Base-by-base conservation (phyloP, 92 coral and sea anemone species). In the Blastomussa wellsi region DNA sequence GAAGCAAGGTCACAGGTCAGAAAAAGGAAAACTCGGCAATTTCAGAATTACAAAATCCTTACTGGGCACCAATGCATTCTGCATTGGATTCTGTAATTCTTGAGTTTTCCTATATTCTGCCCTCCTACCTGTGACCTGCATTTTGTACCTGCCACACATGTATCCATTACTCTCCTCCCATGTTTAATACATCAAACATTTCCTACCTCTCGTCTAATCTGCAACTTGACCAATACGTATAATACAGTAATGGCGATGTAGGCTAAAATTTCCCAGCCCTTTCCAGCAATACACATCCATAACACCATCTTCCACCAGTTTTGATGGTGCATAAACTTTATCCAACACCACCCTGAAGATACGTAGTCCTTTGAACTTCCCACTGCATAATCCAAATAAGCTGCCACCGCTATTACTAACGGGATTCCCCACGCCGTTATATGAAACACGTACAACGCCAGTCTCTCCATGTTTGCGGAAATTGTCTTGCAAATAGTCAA, bases 311-410 rank as follows among this genome's bases (percentile, higher is more conserved):
- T 53, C 77, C 60, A 33, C 37, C 77, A 49, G 1, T 22, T 0
- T 29, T 31, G 67, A 7, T 86, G 53, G 11, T 20, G 41, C 51
- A 37, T 51, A 51, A 14, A 51, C 12, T 44, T 44, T 44, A 96
- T 91, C 98, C 98, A 96, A 33, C 98, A 96, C 98, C 98, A 96
- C 0, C 98, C 98, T 0, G 91, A 95, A 6, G 98, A 90, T 3
- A 87, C 82, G 10, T 76, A 10, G 39, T 78, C 88, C 0, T 74
- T 79, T 44, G 91, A 68, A 53, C 39, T 39, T 5, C 98, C 98
- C 59, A 62, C 7, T 11, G 64, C 85, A 44, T 44, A 10, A 44
- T 44, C 49, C 6, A 44, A 44, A 32, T 73, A 81, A 3, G 96
- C 98, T 0, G 84, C 44, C 29, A 79, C 80, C 42, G 95, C 90